A percentile compares a stretch with the other conserved stretches of the same genome.
Evolutionary conservation across 2,113 vertebrate genomes (phyloP).

Genomic region (Helogale parvula): DNA sequence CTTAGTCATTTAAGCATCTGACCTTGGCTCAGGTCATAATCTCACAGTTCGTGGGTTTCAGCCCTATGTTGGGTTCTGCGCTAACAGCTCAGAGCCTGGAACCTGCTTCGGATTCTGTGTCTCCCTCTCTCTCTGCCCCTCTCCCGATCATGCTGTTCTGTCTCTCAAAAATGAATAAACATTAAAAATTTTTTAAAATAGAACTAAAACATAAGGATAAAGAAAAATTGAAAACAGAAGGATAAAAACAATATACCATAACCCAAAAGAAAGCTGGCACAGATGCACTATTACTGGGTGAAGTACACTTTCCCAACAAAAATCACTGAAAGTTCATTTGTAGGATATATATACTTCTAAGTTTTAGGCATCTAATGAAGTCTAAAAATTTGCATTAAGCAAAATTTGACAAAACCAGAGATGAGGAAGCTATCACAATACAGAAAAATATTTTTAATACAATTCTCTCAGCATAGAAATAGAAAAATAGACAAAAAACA

Average conservation of each 20-base stretch:
- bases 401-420: constrained; percentile 7
- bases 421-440: not conserved
- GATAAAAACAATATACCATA: not conserved
- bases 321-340: not conserved
- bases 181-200: not conserved
- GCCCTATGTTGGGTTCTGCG: no score
- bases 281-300: not conserved
- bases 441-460: not conserved
- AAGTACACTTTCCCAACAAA: not conserved
- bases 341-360: not conserved
- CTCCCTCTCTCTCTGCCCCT: no score
- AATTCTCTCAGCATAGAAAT: not conserved
- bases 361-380: not conserved
- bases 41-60: no score
- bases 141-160: no score
- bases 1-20: no score
- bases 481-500: not conserved
- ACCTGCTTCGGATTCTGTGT: no score
- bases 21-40: no score
- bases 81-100: no score
- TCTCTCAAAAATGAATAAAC: no score
- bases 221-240: not conserved
- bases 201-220: not conserved
- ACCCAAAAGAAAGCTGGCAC: not conserved
- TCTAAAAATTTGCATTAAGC: not conserved